Evolutionary conservation across 2,888 invertebrate species (phyloP).

Genomic region (Hypomecis atomaria): DNA sequence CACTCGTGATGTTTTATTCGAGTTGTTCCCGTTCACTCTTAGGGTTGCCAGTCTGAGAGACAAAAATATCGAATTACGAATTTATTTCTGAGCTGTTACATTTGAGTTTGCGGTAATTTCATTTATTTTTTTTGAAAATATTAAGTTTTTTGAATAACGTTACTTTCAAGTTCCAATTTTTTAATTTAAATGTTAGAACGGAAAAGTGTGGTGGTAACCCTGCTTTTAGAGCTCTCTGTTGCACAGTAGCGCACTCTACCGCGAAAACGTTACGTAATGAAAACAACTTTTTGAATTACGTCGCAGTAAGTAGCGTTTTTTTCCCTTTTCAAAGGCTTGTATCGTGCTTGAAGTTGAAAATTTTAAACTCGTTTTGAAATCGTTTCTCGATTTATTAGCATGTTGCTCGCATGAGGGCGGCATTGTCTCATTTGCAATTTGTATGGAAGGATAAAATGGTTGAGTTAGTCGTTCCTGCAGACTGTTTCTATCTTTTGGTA

Average conservation of each 20-base stretch:
- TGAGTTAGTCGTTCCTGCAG: constrained; percentile 33
- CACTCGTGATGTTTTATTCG: constrained; percentile 68
- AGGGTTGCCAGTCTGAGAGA: constrained; percentile 17
- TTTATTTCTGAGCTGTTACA: background rate
- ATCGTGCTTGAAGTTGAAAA: constrained; percentile 63
- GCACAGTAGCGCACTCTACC: constrained; percentile 56
- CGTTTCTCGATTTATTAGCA: constrained; percentile 46
- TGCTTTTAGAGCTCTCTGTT: constrained; percentile 24
- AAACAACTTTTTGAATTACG: constrained; percentile 83
- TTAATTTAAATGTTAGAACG: background rate
- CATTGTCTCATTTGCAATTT: constrained; percentile 41
- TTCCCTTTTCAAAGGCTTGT: constrained; percentile 70
- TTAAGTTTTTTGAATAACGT: background rate
- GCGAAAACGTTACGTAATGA: constrained; percentile 73
- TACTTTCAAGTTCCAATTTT: background rate
- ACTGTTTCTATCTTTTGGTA: constrained; percentile 29
- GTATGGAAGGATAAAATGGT: constrained; percentile 22
- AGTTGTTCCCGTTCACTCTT: constrained; percentile 59
- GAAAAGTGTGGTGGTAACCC: constrained; percentile 10
- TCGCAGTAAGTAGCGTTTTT: constrained; percentile 68
- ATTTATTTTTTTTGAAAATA: background rate
- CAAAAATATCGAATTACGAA: background rate
- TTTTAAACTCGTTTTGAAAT: constrained; percentile 49
- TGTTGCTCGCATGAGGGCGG: constrained; percentile 41
- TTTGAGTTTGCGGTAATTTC: background rate